phyloP scores from a whole-genome alignment of 2,888 invertebrate genomes.

The Lamellibrachia satsuma region DNA sequence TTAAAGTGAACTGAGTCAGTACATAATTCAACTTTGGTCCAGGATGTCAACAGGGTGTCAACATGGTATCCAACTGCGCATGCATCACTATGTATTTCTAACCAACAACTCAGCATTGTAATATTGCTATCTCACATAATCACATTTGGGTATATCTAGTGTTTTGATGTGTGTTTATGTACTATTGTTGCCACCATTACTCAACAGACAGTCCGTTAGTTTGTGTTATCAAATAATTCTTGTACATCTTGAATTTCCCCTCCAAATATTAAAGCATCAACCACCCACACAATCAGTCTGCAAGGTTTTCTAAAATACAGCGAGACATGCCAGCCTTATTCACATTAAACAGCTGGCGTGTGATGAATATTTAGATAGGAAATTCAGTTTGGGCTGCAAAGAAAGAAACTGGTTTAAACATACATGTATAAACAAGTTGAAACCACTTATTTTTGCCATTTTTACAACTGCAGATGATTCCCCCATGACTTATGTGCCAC shows the following conservation, averaged over 20 bases:
- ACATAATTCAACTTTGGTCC: background rate
- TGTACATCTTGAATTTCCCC: background rate
- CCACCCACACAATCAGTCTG: background rate
- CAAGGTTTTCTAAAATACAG: background rate
- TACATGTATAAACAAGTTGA: background rate
- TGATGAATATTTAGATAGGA: constrained; percentile 7
- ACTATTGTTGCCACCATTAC: background rate
- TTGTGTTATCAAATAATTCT: background rate
- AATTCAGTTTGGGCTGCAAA: background rate
- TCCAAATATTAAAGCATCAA: background rate
- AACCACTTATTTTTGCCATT: background rate
- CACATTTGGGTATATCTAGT: background rate
- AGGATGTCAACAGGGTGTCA: background rate
- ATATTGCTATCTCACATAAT: background rate
- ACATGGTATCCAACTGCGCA: background rate
- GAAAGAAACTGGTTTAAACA: background rate
- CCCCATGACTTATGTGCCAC: background rate
- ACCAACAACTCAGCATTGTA: background rate
- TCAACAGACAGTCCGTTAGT: background rate
- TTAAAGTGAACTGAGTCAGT: background rate
- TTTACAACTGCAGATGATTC: background rate
- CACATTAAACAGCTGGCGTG: background rate
- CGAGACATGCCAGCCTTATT: background rate
- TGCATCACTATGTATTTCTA: background rate
- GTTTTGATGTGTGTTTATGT: background rate